A percentile compares a stretch with the other conserved stretches of the same genome.
Evolutionary conservation across 2,113 vertebrate genomes (phyloP).

Genomic region (Peromyscus maniculatus): DNA sequence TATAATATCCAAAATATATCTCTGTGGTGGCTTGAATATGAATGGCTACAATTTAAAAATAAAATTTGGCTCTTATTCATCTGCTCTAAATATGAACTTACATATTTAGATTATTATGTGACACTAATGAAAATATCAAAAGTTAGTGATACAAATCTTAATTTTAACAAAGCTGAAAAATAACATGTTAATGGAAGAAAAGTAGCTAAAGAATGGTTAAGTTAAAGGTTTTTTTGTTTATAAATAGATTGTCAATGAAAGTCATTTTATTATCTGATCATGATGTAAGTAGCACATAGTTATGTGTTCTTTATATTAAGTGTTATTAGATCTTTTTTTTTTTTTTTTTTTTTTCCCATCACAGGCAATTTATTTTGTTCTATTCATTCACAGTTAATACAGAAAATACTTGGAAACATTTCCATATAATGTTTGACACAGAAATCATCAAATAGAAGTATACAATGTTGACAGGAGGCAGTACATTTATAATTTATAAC

Average conservation of each 20-base stretch:
- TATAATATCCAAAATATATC: background rate
- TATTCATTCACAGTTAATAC: too few species aligned
- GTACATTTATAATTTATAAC: too few species aligned
- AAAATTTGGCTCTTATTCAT: background rate
- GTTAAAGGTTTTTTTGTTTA: background rate
- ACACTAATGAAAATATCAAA: background rate
- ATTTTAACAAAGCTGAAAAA: background rate
- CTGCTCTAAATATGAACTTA: background rate
- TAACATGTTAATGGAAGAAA: background rate
- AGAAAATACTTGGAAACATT: too few species aligned
- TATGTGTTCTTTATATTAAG: conserved; percentile 68
- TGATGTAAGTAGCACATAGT: conserved; percentile 9
- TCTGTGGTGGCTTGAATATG: background rate
- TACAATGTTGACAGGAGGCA: too few species aligned
- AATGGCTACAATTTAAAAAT: background rate
- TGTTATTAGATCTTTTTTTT: conserved; percentile 67
- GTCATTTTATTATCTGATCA: conserved; percentile 43
- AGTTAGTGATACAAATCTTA: background rate
- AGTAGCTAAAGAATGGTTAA: background rate
- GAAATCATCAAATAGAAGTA: too few species aligned
- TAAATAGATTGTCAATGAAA: background rate
- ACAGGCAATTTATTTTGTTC: too few species aligned
- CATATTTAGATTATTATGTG: background rate
- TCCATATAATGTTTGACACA: too few species aligned
- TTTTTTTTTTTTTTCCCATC: too few species aligned